Conservation (phyloP, 2,113 vertebrate species). For the Siniperca chuatsi region DNA sequence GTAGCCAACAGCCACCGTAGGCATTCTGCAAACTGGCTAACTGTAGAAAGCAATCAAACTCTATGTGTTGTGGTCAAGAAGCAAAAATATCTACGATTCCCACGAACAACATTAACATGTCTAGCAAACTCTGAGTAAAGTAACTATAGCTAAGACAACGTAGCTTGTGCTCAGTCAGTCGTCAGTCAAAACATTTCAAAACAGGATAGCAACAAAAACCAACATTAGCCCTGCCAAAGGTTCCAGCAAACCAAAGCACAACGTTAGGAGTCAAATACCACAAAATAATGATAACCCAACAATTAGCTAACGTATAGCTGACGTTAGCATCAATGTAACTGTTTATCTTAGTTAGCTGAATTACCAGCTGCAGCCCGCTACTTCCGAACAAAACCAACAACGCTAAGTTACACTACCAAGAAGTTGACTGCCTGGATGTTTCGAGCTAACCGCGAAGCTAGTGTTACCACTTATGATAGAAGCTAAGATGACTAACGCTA, state of each 20-base stretch:
- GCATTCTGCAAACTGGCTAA: constrained; percentile 36
- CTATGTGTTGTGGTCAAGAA: background rate
- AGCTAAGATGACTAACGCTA: constrained; percentile 14
- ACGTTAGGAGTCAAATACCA: background rate
- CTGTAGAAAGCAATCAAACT: constrained; percentile 11
- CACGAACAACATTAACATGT: background rate
- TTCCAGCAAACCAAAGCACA: background rate
- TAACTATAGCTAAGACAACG: background rate
- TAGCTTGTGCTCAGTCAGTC: constrained; percentile 17
- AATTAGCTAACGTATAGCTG: background rate
- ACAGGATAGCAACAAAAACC: constrained; percentile 33
- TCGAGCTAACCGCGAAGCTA: constrained; percentile 33
- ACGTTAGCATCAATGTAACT: background rate
- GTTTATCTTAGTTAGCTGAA: constrained; percentile 44
- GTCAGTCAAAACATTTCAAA: constrained; percentile 52
- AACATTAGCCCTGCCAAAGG: background rate
- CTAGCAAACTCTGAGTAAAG: constrained; percentile 19
- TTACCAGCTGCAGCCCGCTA: constrained; percentile 40
- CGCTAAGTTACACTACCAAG: background rate
- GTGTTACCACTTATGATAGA: background rate
- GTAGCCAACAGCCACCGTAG: constrained; percentile 53
- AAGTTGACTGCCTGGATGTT: constrained; percentile 52
- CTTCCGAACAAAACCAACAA: constrained; percentile 38
- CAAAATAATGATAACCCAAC: background rate
- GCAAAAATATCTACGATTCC: background rate